Evolutionary conservation across 1,140 invertebrate genomes (phyloP).

Genomic region (Drosophila ercepeae): DNA sequence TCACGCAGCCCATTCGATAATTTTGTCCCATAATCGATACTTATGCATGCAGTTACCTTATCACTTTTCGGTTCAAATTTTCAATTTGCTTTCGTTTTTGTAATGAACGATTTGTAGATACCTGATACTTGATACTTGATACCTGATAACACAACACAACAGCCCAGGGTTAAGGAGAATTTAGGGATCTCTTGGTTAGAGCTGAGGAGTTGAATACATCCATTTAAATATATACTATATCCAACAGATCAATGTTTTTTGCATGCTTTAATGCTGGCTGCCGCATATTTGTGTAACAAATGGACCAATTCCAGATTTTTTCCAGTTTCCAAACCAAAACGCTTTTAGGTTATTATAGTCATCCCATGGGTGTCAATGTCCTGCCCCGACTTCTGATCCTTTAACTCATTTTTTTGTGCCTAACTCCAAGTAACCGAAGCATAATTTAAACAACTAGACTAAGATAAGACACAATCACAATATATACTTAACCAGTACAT

Average conservation of each 20-base stretch:
- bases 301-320: constrained; percentile 1
- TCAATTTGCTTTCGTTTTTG: constrained; percentile 48
- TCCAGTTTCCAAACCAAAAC: constrained; percentile 14
- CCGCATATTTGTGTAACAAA: constrained; percentile 58
- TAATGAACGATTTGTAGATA: constrained; percentile 60
- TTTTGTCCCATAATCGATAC: constrained; percentile 37
- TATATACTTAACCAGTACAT: constrained; percentile 35
- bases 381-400: constrained; percentile 38
- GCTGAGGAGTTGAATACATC: constrained; percentile 19
- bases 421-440: constrained; percentile 10
- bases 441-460: constrained; percentile 44
- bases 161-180: constrained; percentile 38
- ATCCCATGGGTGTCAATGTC: constrained; percentile 58
- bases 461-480: constrained; percentile 51
- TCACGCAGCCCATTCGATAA: constrained; percentile 46
- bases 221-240: constrained; percentile 14
- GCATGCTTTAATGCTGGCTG: constrained; percentile 82
- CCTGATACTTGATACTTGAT: constrained; percentile 27
- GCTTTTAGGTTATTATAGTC: constrained; percentile 54
- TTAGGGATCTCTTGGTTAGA: constrained; percentile 25
- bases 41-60: constrained; percentile 67
- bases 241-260: constrained; percentile 45
- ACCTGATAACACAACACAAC: constrained; percentile 40
- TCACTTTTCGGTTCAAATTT: constrained; percentile 47
- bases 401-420: constrained; percentile 9